Base-by-base conservation (phyloP, 2,888 invertebrate genomes). In the Nycteola revayana region DNA sequence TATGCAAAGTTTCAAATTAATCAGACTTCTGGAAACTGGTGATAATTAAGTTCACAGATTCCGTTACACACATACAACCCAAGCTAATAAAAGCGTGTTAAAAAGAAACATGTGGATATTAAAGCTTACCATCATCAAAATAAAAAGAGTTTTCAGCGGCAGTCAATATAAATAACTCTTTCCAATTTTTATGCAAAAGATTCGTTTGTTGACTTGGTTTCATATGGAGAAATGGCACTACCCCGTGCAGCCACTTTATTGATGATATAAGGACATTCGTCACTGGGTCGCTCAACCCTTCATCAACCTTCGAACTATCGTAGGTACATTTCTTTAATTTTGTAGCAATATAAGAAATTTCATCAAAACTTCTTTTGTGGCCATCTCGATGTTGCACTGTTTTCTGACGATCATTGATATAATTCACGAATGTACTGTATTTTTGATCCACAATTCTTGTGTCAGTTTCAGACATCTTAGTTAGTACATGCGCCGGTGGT, bases 131-230 rank as follows among this genome's bases (percentile, higher is more conserved):
- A 83, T 94, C 93, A 48, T 95, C 94, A 20, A 95, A 90, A 9
- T 92, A 91, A 41, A 95, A 90, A 1, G 93, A 91, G 92, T 94
- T 94, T 66, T 96, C 95, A 0, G 95, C 94, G 5, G 95, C 94
- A 17, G 94, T 95, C 6, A 96, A 75, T 1, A 96, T 90, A 70
- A 96, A 96, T 2, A 96, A 77, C 68, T 96, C 96, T 58, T 92
- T 93, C 96, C 96, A 96, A 17, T 94, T 93, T 64, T 92, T 93
- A 60, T 94, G 93, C 32, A 96, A 77, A 22, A 96, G 86, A 30
- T 91, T 90, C 0, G 92, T 91, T 67, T 95, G 96, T 59, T 96
- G 96, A 28, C 91, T 49, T 1, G 57, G 49, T 29, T 75, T 71
- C 50, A 94, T 90, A 70, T 94, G 93, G 8, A 92, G 75, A 69